Conservation (phyloP, 2,113 vertebrate genomes). For the Garra rufa region DNA sequence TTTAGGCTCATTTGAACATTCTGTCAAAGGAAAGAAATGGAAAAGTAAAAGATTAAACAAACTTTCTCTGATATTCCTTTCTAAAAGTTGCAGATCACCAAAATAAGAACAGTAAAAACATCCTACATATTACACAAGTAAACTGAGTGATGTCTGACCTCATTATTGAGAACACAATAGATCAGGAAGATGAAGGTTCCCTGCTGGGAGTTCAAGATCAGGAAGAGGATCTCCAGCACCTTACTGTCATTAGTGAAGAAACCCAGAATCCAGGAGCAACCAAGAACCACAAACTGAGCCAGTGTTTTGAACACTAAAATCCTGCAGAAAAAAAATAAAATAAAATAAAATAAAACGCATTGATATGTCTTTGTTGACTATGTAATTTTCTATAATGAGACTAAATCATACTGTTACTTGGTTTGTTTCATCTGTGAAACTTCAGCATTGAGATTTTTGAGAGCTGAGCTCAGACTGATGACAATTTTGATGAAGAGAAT, state of each 20-base stretch:
- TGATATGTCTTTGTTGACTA: background rate
- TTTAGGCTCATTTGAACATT: no score
- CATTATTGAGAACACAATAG: constrained; percentile 42
- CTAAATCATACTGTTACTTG: constrained; percentile 56
- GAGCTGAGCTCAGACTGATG: constrained; percentile 66
- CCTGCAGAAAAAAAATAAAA: constrained; percentile 55
- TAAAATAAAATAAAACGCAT: no score
- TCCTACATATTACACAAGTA: no score
- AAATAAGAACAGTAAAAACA: no score
- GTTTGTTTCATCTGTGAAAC: constrained; percentile 64
- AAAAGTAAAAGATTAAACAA: no score
- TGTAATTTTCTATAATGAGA: background rate
- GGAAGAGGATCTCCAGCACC: constrained; percentile 30
- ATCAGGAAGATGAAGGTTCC: constrained; percentile 55
- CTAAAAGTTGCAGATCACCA: no score
- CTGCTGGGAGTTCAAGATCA: no score
- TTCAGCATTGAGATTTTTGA: constrained; percentile 67
- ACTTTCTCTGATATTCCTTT: no score
- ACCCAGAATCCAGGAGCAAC: constrained; percentile 65
- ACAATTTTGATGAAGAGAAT: constrained; percentile 66
- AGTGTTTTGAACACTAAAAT: constrained; percentile 67
- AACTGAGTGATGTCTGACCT: no score
- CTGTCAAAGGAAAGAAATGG: no score
- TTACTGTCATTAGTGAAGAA: constrained; percentile 14
- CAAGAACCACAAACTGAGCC: constrained; percentile 71